Base-by-base conservation (phyloP, 2,113 vertebrate genomes). In the Podarcis muralis region DNA sequence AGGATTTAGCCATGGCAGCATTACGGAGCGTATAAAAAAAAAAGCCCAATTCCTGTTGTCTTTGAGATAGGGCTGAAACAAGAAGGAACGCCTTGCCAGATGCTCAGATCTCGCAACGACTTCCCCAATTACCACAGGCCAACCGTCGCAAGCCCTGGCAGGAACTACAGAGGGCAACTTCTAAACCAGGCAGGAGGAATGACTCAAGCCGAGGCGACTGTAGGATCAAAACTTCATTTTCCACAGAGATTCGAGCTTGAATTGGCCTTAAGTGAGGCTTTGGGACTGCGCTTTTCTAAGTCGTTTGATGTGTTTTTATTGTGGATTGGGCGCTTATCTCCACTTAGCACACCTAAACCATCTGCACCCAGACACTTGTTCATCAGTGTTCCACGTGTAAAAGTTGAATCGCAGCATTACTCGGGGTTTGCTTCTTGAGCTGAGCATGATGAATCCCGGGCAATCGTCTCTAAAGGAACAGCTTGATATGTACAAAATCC, bases 21-120 rank as follows among this genome's bases (percentile, higher is more conserved):
- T 40, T 27, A 18, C 3, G 7, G 35, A 27, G 32, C 3, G 3
- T 40, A 37, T 75, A 37, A 62, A 75, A 40, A 11, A 48, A 48
- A 48, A 43, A 2, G 40, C n/a, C 66, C 22, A 40, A 59, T 66
- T 86, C 59, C 74, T 86, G 84, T 53, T 22, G 74, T 43, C 84
- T 86, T 86, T 86, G 74, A 86, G 84, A 86, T 86, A 78, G 5
- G 59, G 35, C 13, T 53, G 32, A 76, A 83, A 76, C 32, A 2
- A 62, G 48, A 75, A 37, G 53, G 32, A 77, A 62, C 25, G 77
- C 30, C 11, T 20, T 65, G 57, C 22, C 20, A 75, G 62, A 35
- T 4, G 11, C 27, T 66, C 59, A 66, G 74, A n/a, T 78, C 74
- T 77, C 3, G 6, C 12, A 74, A 78, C 8, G 25, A 65, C 25